phyloP scores from a whole-genome alignment of 2,888 invertebrate genomes.

The Phasia obesa region DNA sequence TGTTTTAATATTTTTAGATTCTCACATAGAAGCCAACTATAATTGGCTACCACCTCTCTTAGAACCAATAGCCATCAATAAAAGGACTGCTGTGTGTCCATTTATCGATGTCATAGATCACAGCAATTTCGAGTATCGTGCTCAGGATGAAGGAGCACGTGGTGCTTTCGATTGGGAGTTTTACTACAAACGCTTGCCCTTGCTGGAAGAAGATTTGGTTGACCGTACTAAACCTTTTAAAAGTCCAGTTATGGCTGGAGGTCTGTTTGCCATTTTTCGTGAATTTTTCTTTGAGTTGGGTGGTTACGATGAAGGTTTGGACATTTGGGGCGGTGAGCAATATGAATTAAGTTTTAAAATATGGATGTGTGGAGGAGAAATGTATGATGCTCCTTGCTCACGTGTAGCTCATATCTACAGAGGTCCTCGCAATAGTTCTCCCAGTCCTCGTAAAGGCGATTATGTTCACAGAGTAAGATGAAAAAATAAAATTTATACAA shows the following conservation, averaged over 20 bases:
- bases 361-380: slow-evolving; percentile 97
- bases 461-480: slow-evolving; percentile 85
- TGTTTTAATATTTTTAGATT: slow-evolving; percentile 94
- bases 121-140: slow-evolving; percentile 95
- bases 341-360: slow-evolving; percentile 98
- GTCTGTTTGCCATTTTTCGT: slow-evolving; percentile 95
- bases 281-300: slow-evolving; percentile 98
- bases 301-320: slow-evolving; percentile 95
- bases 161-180: slow-evolving; percentile 99
- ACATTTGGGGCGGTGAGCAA: slow-evolving; percentile 99
- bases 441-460: slow-evolving; percentile 95
- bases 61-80: slow-evolving; percentile 94
- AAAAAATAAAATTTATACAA: not conserved
- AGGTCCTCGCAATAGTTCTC: slow-evolving; percentile 90
- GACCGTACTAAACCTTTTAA: slow-evolving; percentile 82
- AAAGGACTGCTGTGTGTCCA: slow-evolving; percentile 95
- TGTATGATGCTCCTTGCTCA: slow-evolving; percentile 97
- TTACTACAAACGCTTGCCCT: slow-evolving; percentile 96
- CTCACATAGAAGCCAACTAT: slow-evolving; percentile 94
- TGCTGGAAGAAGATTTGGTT: slow-evolving; percentile 82
- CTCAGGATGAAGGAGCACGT: slow-evolving; percentile 96
- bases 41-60: slow-evolving; percentile 96
- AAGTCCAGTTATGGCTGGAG: slow-evolving; percentile 99
- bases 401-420: slow-evolving; percentile 95
- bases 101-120: slow-evolving; percentile 97